A percentile compares a stretch with the other conserved stretches of the same genome.
Evolutionary conservation across 2,888 invertebrate species (phyloP).

Genomic region (Apamea monoglypha): DNA sequence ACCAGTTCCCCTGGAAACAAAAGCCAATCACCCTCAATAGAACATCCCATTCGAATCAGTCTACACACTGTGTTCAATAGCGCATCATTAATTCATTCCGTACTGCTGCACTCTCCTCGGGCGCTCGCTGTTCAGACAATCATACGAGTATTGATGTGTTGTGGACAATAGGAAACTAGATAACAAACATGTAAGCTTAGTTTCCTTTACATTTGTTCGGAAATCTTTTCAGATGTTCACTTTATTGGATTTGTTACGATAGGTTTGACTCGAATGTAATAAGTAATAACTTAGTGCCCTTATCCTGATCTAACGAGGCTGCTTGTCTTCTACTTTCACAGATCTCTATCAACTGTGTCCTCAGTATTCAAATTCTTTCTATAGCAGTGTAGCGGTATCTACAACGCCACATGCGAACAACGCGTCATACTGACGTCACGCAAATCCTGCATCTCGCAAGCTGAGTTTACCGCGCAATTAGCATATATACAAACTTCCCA

Average conservation of each 20-base stretch:
- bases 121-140: neutral
- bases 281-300: too few relatives aligned
- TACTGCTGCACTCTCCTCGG: constrained; percentile 17
- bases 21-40: neutral
- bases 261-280: neutral
- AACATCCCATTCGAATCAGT: neutral
- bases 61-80: neutral
- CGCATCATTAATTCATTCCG: constrained; percentile 34
- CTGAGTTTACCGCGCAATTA: too few relatives aligned
- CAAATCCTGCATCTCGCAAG: too few relatives aligned
- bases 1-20: neutral
- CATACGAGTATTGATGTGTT: neutral
- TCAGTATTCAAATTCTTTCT: too few relatives aligned
- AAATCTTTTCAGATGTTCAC: neutral
- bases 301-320: too few relatives aligned
- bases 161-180: neutral
- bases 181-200: constrained; percentile 1
- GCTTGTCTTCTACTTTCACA: too few relatives aligned
- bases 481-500: too few relatives aligned
- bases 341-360: too few relatives aligned
- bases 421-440: too few relatives aligned
- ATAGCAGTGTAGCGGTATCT: too few relatives aligned
- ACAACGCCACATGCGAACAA: too few relatives aligned
- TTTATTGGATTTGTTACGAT: neutral
- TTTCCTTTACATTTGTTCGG: constrained; percentile 18